Percentiles rank a stretch among this genome's conserved stretches.
These are phyloP conservation scores for Tetragnatha versicolor DNA, from an alignment of 1,140 invertebrate species.

Conservation along the genomic window DNA sequence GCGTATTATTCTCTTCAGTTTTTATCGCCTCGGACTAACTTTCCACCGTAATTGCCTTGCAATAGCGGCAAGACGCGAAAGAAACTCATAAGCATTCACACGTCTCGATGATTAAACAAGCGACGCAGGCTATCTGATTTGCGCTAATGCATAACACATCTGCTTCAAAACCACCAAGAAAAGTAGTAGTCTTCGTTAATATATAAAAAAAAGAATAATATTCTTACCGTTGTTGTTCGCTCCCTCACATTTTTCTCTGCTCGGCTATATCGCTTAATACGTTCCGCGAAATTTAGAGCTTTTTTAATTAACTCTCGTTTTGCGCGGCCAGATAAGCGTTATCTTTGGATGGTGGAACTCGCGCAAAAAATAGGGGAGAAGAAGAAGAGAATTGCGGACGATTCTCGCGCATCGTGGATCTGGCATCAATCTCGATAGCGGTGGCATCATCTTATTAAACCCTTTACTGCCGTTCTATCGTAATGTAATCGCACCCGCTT, in stretches of 20 bases:
- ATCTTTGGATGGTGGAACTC: background rate
- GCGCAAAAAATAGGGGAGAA: background rate
- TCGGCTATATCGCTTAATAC: slow-evolving; percentile 21
- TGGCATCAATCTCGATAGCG: slow-evolving; percentile 29
- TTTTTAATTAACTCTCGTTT: slow-evolving; percentile 30
- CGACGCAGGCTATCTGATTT: slow-evolving; percentile 1
- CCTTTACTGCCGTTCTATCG: background rate
- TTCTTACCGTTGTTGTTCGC: no score
- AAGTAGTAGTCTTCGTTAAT: no score
- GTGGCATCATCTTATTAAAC: background rate
- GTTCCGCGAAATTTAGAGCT: slow-evolving; percentile 20
- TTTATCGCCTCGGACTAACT: no score
- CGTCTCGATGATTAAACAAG: slow-evolving; percentile 11
- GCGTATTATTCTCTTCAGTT: no score
- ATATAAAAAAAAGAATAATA: no score
- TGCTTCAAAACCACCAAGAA: slow-evolving; percentile 8
- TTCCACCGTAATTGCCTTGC: no score
- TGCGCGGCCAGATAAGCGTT: slow-evolving; percentile 2
- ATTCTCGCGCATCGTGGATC: slow-evolving; percentile 25
- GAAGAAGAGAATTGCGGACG: background rate
- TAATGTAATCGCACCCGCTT: background rate
- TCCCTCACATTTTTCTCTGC: background rate
- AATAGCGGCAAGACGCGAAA: no score
- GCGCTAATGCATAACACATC: slow-evolving; percentile 24
- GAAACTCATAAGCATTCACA: slow-evolving; percentile 11